These are phyloP conservation scores for Ianthella basta DNA, from an alignment of 37 sponge, comb jelly and placozoan genomes.

Conservation along the genomic window DNA sequence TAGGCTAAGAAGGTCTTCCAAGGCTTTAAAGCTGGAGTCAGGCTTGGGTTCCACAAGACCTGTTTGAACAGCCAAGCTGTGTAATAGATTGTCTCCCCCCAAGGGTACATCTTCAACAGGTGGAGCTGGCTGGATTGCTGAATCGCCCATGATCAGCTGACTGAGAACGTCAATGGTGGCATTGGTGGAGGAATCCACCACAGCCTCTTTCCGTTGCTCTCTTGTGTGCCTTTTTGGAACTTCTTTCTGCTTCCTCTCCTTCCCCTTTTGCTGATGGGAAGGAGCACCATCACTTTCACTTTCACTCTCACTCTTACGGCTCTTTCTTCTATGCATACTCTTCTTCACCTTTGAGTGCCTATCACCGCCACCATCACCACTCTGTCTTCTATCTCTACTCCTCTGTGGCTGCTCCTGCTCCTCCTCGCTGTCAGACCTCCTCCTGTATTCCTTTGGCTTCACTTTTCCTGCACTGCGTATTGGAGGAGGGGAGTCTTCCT, in stretches of 20 bases:
- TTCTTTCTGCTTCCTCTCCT: slow-evolving; percentile 2
- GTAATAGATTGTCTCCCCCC: slow-evolving; percentile 13
- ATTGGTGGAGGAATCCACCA: neutral
- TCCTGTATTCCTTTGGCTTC: neutral
- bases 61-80: slow-evolving; percentile 22
- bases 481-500: neutral
- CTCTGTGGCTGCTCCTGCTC: neutral
- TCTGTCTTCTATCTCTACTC: neutral
- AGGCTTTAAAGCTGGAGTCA: slow-evolving; percentile 12
- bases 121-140: neutral
- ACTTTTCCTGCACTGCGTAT: neutral
- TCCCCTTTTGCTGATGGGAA: slow-evolving; percentile 12
- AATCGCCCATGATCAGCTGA: slow-evolving; percentile 35
- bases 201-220: neutral
- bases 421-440: neutral
- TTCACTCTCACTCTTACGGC: neutral
- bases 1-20: slow-evolving; percentile 2
- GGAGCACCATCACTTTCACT: slow-evolving; percentile 6
- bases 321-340: neutral
- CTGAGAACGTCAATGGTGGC: slow-evolving; percentile 51
- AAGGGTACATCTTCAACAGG: neutral
- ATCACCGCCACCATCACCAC: neutral
- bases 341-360: neutral
- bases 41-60: slow-evolving; percentile 22
- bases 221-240: neutral